These are phyloP conservation scores for Telmatherina bonti DNA, from an alignment of 2,797 vertebrate genomes.

Conservation along the genomic window DNA sequence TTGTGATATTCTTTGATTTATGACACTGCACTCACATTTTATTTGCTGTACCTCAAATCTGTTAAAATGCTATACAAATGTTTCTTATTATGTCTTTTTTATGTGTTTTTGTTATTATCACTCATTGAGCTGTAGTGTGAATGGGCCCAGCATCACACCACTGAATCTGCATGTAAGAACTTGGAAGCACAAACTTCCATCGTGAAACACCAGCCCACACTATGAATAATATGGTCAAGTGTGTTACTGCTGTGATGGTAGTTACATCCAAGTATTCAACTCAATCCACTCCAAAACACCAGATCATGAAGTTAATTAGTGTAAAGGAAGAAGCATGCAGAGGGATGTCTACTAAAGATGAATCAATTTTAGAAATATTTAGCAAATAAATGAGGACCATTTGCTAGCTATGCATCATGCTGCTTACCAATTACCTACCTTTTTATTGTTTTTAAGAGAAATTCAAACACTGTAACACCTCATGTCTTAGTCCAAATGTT, in stretches of 20 bases:
- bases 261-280: slow-evolving; percentile 76
- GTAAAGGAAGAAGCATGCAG: slow-evolving; percentile 57
- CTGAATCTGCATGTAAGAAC: slow-evolving; percentile 89
- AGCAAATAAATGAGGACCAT: slow-evolving; percentile 3
- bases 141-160: slow-evolving; percentile 90
- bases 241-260: slow-evolving; percentile 74
- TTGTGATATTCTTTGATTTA: slow-evolving; percentile 3
- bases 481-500: slow-evolving; percentile 2
- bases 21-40: slow-evolving; percentile 3
- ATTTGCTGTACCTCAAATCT: slow-evolving; percentile 1
- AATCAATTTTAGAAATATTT: neutral
- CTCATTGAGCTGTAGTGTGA: slow-evolving; percentile 79
- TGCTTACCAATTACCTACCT: neutral
- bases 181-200: slow-evolving; percentile 80
- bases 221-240: slow-evolving; percentile 57
- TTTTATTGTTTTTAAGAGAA: slow-evolving; percentile 1
- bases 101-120: slow-evolving; percentile 14
- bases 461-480: neutral
- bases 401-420: neutral
- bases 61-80: slow-evolving; percentile 15
- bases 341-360: slow-evolving; percentile 22
- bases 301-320: slow-evolving; percentile 26
- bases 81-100: neutral
- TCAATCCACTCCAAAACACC: slow-evolving; percentile 75
- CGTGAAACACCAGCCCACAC: slow-evolving; percentile 72